These are phyloP conservation scores for Nephotettix cincticeps DNA, from an alignment of 1,140 invertebrate genomes.

Conservation along the genomic window DNA sequence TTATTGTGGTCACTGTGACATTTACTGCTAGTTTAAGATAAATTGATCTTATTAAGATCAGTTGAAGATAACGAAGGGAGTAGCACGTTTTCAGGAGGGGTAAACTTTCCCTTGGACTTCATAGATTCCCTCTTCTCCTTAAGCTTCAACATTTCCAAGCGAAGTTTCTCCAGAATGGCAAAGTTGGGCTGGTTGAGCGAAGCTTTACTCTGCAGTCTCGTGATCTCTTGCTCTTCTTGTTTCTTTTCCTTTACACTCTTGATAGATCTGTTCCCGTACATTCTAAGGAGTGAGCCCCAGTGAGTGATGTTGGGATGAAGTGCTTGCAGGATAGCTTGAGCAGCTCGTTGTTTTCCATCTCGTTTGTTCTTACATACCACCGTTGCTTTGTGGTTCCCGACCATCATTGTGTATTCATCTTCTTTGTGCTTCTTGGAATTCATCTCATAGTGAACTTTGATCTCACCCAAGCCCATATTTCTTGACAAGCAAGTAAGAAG, in stretches of 20 bases:
- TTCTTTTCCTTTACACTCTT: conserved; percentile 94
- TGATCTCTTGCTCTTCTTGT: conserved; percentile 92
- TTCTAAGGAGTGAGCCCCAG: conserved; percentile 90
- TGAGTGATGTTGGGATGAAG: conserved; percentile 90
- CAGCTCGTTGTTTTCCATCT: conserved; percentile 95
- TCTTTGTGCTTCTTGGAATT: conserved; percentile 88
- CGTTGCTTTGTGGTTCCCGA: conserved; percentile 88
- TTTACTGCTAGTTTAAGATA: too few relatives aligned
- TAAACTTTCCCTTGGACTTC: conserved; percentile 18
- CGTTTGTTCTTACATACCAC: conserved; percentile 93
- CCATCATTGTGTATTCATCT: conserved; percentile 93
- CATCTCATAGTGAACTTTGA: conserved; percentile 66
- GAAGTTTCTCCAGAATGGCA: conserved; percentile 88
- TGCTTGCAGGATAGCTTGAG: conserved; percentile 89
- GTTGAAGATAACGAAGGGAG: conserved; percentile 20
- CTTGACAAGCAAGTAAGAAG: conserved; percentile 88
- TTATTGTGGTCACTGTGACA: too few relatives aligned
- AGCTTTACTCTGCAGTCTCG: conserved; percentile 85
- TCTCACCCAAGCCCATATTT: conserved; percentile 39
- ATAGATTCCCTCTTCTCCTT: conserved; percentile 44
- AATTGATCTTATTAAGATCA: conserved; percentile 25
- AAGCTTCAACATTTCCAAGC: conserved; percentile 84
- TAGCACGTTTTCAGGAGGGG: neutral
- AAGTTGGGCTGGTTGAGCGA: conserved; percentile 90
- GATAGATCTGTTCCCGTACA: conserved; percentile 91